Percentiles rank a stretch among this genome's conserved stretches.
Evolutionary conservation across 2,888 invertebrate genomes (phyloP).

Genomic region (Gymnocheta viridis): DNA sequence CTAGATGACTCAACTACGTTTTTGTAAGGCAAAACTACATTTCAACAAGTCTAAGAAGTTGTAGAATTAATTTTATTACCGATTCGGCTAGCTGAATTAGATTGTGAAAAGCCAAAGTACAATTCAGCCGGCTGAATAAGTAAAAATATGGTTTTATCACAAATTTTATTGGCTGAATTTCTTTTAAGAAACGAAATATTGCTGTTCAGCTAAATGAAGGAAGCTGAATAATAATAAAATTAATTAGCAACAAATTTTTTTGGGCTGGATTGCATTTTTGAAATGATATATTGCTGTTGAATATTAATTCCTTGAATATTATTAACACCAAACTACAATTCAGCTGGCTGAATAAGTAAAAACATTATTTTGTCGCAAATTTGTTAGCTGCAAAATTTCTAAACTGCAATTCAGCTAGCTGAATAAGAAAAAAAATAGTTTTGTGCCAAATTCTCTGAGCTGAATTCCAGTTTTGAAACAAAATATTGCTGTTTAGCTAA

Average conservation of each 20-base stretch:
- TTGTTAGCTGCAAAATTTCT: not conserved
- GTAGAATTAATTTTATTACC: not conserved
- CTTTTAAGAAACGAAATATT: too few species aligned
- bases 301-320: not conserved
- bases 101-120: not conserved
- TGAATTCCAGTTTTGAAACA: too few species aligned
- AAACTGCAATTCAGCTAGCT: not conserved
- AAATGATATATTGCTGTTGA: too few species aligned
- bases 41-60: not conserved
- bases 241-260: too few species aligned
- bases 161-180: too few species aligned
- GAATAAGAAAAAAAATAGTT: not conserved
- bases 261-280: too few species aligned
- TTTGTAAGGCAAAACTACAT: not conserved
- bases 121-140: conserved; percentile 2
- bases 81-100: not conserved
- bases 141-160: not conserved
- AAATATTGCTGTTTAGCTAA: too few species aligned
- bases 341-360: not conserved
- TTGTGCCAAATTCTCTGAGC: not conserved
- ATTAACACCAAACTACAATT: not conserved
- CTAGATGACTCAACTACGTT: not conserved
- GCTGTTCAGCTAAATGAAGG: not conserved
- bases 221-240: too few species aligned
- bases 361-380: not conserved